Percentiles rank a stretch among this genome's conserved stretches.
phyloP scores from a whole-genome alignment of 2,888 invertebrate genomes.

The Lottia scabra region DNA sequence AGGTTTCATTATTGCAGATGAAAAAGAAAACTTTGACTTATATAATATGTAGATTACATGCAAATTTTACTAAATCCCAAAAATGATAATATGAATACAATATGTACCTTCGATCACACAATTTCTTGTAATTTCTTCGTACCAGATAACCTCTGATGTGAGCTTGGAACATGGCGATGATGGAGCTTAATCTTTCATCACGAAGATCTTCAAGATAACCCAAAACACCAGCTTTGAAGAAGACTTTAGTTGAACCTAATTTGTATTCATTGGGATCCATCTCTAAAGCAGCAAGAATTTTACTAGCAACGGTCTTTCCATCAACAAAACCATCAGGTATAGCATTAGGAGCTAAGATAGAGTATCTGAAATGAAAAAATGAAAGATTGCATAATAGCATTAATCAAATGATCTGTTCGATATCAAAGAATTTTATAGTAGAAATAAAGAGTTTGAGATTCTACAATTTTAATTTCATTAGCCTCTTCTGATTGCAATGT shows the following conservation, averaged over 20 bases:
- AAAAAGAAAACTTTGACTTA: too few relatives aligned
- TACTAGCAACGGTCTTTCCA: conserved; percentile 77
- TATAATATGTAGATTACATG: too few relatives aligned
- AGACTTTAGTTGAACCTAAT: conserved; percentile 99
- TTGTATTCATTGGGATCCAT: conserved; percentile 95
- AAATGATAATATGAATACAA: conserved; percentile 70
- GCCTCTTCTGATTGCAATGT: too few relatives aligned
- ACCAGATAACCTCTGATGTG: conserved; percentile 88
- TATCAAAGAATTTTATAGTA: too few relatives aligned
- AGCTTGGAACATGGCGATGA: conserved; percentile 91
- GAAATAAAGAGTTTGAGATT: too few relatives aligned
- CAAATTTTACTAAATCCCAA: too few relatives aligned
- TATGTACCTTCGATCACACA: conserved; percentile 92
- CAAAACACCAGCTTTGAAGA: conserved; percentile 99
- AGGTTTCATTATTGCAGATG: too few relatives aligned
- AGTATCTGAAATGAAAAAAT: conserved; percentile 75
- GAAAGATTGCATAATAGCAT: too few relatives aligned
- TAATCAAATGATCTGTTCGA: too few relatives aligned
- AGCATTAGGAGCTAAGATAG: conserved; percentile 96
- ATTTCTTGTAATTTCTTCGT: conserved; percentile 88
- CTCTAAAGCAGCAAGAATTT: conserved; percentile 73
- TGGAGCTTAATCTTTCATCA: conserved; percentile 96
- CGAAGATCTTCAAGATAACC: conserved; percentile 99
- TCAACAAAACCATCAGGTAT: conserved; percentile 72
- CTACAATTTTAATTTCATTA: too few relatives aligned